phyloP scores from a whole-genome alignment of 2,797 vertebrate genomes.

The Danio jaintianensis region DNA sequence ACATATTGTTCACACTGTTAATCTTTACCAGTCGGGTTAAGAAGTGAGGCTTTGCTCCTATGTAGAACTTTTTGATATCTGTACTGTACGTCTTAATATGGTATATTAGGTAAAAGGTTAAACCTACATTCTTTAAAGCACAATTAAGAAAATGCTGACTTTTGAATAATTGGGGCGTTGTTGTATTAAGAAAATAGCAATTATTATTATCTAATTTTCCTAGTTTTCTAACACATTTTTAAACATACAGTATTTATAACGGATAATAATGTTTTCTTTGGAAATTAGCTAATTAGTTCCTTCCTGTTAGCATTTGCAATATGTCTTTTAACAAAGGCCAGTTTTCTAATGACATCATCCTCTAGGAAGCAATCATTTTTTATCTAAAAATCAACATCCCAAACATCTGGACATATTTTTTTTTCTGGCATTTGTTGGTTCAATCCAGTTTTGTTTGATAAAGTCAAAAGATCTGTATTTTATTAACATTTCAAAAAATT shows the following conservation, averaged over 20 bases:
- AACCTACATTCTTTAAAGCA: background rate
- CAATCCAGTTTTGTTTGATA: background rate
- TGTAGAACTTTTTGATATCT: background rate
- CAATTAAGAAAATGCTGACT: background rate
- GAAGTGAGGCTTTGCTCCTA: background rate
- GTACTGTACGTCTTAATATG: background rate
- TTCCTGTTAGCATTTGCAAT: background rate
- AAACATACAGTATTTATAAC: too few relatives aligned
- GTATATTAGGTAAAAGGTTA: background rate
- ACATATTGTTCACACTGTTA: background rate
- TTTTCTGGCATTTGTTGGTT: background rate
- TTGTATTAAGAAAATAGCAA: too few relatives aligned
- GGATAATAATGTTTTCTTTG: background rate
- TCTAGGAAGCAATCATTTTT: background rate
- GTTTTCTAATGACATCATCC: conserved; percentile 9
- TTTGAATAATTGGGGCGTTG: too few relatives aligned
- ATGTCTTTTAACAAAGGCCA: conserved; percentile 13
- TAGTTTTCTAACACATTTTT: too few relatives aligned
- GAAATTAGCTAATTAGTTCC: background rate
- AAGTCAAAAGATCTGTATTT: background rate
- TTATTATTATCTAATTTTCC: too few relatives aligned
- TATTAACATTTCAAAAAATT: background rate
- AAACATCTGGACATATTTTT: background rate
- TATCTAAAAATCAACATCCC: background rate
- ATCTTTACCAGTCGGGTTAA: background rate